These are phyloP conservation scores for Corvus hawaiiensis DNA, from an alignment of 2,113 vertebrate species.

Conservation along the genomic window DNA sequence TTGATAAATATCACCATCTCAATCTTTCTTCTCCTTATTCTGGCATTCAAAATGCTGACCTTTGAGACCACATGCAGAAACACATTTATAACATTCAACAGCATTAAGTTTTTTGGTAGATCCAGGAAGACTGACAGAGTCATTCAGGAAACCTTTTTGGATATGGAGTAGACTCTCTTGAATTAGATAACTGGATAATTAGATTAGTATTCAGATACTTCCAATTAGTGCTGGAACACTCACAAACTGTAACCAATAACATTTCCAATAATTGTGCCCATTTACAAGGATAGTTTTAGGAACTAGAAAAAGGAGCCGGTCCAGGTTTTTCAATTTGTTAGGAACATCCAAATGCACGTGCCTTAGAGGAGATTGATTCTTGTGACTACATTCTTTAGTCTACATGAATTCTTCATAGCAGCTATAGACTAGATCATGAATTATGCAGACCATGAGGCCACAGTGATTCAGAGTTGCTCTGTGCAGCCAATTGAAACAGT, in stretches of 20 bases:
- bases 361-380: background rate
- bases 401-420: background rate
- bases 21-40: background rate
- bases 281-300: background rate
- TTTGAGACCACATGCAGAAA: background rate
- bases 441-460: background rate
- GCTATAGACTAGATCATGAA: background rate
- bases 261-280: background rate
- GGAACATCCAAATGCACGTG: background rate
- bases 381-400: background rate
- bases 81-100: background rate
- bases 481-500: background rate
- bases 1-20: slow-evolving; percentile 5
- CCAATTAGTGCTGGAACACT: background rate
- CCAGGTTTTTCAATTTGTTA: background rate
- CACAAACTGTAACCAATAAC: background rate
- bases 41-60: background rate
- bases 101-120: background rate
- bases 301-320: background rate
- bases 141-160: background rate
- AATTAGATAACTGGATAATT: background rate
- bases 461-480: background rate
- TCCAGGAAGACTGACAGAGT: background rate
- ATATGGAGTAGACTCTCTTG: background rate
- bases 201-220: background rate